Conservation (phyloP, 2,888 invertebrate genomes). For the Stenichneumon culpator region DNA sequence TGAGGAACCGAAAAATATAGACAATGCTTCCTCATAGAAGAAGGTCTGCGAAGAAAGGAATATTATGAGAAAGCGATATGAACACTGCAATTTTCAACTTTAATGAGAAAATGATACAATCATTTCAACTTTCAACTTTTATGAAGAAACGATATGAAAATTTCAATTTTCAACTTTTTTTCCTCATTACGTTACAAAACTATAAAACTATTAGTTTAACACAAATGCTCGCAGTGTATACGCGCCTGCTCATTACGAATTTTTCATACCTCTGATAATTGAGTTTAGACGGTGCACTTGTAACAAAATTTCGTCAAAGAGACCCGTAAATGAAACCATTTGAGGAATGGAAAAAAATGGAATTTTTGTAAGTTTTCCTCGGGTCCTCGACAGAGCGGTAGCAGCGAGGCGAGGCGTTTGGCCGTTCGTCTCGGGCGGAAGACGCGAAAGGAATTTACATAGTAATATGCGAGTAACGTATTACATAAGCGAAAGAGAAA, state of each 20-base stretch:
- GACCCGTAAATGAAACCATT: slow-evolving; percentile 1
- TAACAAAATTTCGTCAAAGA: neutral
- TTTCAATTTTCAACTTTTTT: no score
- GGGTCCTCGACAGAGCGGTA: neutral
- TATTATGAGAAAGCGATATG: no score
- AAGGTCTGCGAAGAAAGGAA: no score
- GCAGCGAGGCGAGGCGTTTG: slow-evolving; percentile 22
- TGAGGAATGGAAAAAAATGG: neutral
- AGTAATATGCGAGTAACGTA: slow-evolving; percentile 62
- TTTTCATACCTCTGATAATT: slow-evolving; percentile 30
- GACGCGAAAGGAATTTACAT: slow-evolving; percentile 64
- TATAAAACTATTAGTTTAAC: neutral
- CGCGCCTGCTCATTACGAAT: neutral
- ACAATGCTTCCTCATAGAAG: no score
- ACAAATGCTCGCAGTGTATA: neutral
- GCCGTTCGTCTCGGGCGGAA: slow-evolving; percentile 32
- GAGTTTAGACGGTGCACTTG: slow-evolving; percentile 13
- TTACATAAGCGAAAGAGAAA: slow-evolving; percentile 44
- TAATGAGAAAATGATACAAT: no score
- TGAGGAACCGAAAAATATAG: no score
- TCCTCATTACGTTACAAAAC: neutral
- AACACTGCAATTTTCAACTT: no score
- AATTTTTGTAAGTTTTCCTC: slow-evolving; percentile 14
- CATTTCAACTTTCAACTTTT: no score
- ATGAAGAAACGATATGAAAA: no score